phyloP scores from a whole-genome alignment of 2,113 vertebrate genomes.

The Nerophis ophidion region DNA sequence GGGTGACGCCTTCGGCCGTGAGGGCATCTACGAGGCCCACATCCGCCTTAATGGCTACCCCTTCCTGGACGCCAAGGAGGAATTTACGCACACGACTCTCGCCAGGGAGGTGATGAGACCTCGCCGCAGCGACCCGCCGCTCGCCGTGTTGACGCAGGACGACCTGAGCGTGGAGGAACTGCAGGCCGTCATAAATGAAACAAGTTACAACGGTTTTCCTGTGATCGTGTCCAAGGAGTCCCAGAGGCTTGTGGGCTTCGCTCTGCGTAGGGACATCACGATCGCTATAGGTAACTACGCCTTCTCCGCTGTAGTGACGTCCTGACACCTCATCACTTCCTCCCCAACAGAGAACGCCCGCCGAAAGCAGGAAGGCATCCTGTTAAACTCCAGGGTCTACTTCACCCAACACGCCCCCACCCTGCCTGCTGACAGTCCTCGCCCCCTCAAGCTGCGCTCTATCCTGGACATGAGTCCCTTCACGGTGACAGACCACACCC shows the following conservation, averaged over 20 bases:
- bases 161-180: slow-evolving; percentile 95
- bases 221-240: slow-evolving; percentile 98
- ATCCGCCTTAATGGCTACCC: slow-evolving; percentile 98
- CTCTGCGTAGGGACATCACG: slow-evolving; percentile 94
- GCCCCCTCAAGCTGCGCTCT: slow-evolving; percentile 91
- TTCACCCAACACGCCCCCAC: slow-evolving; percentile 96
- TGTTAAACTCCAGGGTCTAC: slow-evolving; percentile 91
- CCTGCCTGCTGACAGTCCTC: slow-evolving; percentile 93
- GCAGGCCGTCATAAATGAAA: slow-evolving; percentile 88
- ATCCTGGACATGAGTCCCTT: slow-evolving; percentile 99
- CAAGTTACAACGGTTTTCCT: slow-evolving; percentile 96
- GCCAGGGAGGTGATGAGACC: slow-evolving; percentile 97
- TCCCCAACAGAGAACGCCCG: slow-evolving; percentile 84
- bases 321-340: background rate
- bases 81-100: slow-evolving; percentile 94
- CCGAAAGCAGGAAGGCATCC: slow-evolving; percentile 93
- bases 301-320: no score
- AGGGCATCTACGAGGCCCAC: slow-evolving; percentile 97
- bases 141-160: slow-evolving; percentile 94
- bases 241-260: slow-evolving; percentile 94
- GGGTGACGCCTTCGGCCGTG: slow-evolving; percentile 94
- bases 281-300: slow-evolving; percentile 85
- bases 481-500: slow-evolving; percentile 97
- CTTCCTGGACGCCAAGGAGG: slow-evolving; percentile 97
- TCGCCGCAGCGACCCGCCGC: slow-evolving; percentile 80